Conservation (phyloP, 2,113 vertebrate species). For the Dicrurus megarhynchus region DNA sequence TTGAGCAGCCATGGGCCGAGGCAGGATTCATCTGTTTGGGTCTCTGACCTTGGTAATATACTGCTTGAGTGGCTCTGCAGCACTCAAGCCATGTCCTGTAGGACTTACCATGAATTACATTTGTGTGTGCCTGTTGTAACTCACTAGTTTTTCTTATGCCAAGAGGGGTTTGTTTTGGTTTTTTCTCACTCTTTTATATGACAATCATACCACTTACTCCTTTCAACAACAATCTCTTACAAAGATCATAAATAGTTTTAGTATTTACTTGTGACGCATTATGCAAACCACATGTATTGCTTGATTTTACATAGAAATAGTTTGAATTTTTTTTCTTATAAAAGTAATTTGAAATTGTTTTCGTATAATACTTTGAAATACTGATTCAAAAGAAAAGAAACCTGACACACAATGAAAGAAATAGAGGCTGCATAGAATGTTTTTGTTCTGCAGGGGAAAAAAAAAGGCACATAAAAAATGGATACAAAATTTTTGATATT, state of each 20-base stretch:
- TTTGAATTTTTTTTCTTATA: background rate
- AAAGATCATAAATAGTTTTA: background rate
- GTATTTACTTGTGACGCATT: background rate
- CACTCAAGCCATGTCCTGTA: background rate
- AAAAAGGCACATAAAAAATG: background rate
- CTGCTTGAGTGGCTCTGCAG: background rate
- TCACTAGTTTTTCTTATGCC: background rate
- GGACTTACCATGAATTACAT: background rate
- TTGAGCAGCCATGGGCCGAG: constrained; percentile 3
- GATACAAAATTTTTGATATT: background rate
- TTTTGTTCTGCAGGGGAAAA: background rate
- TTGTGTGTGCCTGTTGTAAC: background rate
- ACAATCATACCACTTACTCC: background rate
- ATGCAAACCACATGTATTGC: background rate
- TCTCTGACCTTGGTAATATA: background rate
- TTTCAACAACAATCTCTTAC: background rate
- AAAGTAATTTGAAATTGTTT: background rate
- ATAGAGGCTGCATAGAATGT: background rate
- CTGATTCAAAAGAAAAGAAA: background rate
- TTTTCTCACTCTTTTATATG: background rate
- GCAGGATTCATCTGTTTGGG: background rate
- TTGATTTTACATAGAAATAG: background rate
- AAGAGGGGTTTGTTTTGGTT: background rate
- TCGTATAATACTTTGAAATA: background rate
- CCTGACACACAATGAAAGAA: background rate